These are phyloP conservation scores for Hirudinaria manillensis DNA, from an alignment of 2,888 invertebrate species.

Conservation along the genomic window DNA sequence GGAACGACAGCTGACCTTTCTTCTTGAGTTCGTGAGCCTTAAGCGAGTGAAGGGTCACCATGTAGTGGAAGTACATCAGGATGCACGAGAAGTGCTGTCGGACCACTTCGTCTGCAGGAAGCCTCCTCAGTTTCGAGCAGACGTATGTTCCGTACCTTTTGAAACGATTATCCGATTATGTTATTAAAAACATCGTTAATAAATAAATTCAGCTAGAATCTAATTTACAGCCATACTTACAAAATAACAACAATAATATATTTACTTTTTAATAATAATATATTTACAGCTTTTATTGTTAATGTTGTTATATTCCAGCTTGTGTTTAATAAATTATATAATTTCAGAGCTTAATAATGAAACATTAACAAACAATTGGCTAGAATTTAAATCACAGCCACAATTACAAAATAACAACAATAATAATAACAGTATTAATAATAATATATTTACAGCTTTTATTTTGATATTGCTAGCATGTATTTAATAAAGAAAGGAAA, in stretches of 20 bases:
- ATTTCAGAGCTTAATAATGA: no score
- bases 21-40: conserved; percentile 17
- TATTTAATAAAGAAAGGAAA: not conserved
- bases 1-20: not conserved
- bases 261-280: no score
- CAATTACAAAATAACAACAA: no score
- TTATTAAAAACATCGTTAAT: not conserved
- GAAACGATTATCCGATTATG: not conserved
- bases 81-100: not conserved
- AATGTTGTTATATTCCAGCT: no score
- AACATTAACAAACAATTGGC: no score
- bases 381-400: no score
- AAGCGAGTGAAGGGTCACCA: not conserved
- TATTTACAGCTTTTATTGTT: no score
- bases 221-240: not conserved
- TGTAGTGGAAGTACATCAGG: conserved; percentile 4
- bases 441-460: no score
- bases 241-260: no score
- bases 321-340: no score
- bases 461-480: no score
- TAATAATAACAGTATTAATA: no score
- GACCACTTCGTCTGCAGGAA: not conserved
- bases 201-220: not conserved
- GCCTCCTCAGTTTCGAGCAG: not conserved
- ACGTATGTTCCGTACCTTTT: conserved; percentile 11